A percentile compares a stretch with the other conserved stretches of the same genome.
Conservation (phyloP, 2,888 invertebrate genomes). For the Patella pellucida region DNA sequence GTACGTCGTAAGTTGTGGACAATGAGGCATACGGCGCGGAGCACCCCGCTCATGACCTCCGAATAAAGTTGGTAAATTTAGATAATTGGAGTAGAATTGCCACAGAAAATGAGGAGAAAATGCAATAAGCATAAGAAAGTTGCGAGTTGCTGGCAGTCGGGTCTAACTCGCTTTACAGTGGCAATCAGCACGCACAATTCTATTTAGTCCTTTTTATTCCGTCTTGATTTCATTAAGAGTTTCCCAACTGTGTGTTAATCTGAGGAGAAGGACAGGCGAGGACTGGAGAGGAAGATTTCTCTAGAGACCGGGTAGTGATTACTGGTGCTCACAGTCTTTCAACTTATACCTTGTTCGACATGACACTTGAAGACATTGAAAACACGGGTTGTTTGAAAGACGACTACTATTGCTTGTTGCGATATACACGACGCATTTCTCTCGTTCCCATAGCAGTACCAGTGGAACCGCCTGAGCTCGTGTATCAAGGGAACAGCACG, state of each 20-base stretch:
- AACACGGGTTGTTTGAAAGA: neutral
- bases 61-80: neutral
- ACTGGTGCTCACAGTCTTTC: neutral
- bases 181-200: conserved; percentile 2
- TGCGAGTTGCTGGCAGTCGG: neutral
- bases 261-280: neutral
- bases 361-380: neutral
- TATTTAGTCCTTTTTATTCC: conserved; percentile 4
- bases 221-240: neutral
- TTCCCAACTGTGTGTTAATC: neutral
- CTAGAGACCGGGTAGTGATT: neutral
- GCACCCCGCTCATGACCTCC: neutral
- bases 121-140: conserved; percentile 2
- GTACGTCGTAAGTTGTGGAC: neutral
- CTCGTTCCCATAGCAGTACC: neutral
- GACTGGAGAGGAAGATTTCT: neutral
- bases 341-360: neutral
- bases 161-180: conserved; percentile 6
- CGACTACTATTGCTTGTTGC: too few relatives aligned
- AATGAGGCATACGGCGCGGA: neutral
- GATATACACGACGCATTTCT: too few relatives aligned
- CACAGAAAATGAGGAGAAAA: conserved; percentile 1
- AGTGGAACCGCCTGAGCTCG: neutral
- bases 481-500: neutral
- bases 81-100: neutral